Percentiles rank a stretch among this genome's conserved stretches.
phyloP scores from a whole-genome alignment of 2,888 invertebrate species.

The Scaptomyza caliginosa region DNA sequence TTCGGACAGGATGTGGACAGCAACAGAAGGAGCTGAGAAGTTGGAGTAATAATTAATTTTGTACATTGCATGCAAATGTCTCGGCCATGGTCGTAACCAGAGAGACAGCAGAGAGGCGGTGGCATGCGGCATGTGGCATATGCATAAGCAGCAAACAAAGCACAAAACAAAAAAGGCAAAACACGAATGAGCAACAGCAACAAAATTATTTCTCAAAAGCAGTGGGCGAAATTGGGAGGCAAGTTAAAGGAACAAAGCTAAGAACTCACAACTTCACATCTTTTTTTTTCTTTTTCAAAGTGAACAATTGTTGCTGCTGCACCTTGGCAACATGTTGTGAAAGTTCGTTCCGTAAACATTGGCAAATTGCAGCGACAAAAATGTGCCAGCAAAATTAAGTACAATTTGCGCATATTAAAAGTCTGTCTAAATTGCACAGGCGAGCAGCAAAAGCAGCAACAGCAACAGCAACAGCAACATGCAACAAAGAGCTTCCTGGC shows the following conservation, averaged over 20 bases:
- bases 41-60: constrained; percentile 81
- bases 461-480: constrained; percentile 33
- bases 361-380: constrained; percentile 74
- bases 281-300: not conserved
- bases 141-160: constrained; percentile 69
- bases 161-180: constrained; percentile 46
- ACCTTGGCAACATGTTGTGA: constrained; percentile 70
- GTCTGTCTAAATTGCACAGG: constrained; percentile 70
- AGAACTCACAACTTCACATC: not conserved
- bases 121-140: constrained; percentile 57
- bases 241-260: not conserved
- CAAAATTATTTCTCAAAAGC: constrained; percentile 10
- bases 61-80: constrained; percentile 80
- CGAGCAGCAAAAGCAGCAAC: constrained; percentile 28
- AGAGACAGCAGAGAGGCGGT: not conserved
- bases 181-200: constrained; percentile 36
- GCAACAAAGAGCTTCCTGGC: constrained; percentile 69
- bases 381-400: constrained; percentile 74
- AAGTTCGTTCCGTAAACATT: constrained; percentile 51
- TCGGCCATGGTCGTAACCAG: constrained; percentile 48
- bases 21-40: constrained; percentile 16
- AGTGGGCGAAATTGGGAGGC: constrained; percentile 1
- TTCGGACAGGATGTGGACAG: constrained; percentile 65
- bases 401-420: constrained; percentile 78
- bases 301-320: constrained; percentile 46